phyloP scores from a whole-genome alignment of 2,113 vertebrate species.

The Hemicordylus capensis region DNA sequence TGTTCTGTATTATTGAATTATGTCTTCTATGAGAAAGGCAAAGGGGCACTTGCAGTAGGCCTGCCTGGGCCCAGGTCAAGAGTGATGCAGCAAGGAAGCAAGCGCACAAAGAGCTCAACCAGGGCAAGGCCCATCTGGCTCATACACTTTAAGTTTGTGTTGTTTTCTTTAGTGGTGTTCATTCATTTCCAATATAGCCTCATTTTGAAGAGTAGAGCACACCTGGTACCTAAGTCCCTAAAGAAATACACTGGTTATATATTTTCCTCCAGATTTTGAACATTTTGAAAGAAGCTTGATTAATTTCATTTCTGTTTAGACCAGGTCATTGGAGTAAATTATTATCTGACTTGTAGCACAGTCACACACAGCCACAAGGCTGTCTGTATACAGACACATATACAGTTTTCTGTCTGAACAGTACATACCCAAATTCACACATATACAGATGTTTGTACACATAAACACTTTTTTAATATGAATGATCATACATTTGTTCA shows the following conservation, averaged over 20 bases:
- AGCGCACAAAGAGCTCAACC: background rate
- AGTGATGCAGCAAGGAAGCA: background rate
- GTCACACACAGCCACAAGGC: too few species aligned
- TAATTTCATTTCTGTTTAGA: constrained; percentile 65
- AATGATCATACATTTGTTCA: too few species aligned
- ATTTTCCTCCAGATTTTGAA: constrained; percentile 58
- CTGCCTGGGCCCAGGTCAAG: background rate
- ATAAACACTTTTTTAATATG: too few species aligned
- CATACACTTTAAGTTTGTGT: background rate
- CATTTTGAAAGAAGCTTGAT: constrained; percentile 45
- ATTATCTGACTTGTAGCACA: background rate
- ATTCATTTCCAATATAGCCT: background rate
- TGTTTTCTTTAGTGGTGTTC: background rate
- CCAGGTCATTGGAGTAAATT: background rate
- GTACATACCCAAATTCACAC: too few species aligned
- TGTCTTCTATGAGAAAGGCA: background rate
- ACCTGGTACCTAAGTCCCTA: constrained; percentile 44
- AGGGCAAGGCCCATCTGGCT: background rate
- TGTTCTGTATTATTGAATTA: background rate
- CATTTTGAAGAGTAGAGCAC: background rate
- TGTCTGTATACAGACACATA: background rate
- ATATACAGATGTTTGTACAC: too few species aligned
- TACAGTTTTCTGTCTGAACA: too few species aligned
- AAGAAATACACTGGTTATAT: constrained; percentile 22
- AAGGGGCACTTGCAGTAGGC: background rate